Conservation (phyloP, 2,113 vertebrate species). For the Suncus etruscus region DNA sequence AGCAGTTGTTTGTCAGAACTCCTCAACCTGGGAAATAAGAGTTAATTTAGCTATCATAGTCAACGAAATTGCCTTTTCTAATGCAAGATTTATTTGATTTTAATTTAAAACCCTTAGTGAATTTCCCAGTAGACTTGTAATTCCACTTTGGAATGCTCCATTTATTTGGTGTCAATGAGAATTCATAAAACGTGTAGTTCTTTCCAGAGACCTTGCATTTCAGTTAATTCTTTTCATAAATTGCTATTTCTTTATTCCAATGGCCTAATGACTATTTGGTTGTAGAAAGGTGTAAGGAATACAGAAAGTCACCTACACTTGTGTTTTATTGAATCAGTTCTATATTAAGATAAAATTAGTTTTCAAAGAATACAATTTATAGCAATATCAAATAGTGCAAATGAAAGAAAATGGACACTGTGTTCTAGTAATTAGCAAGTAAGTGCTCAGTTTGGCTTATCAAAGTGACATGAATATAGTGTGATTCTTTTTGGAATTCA, state of each 20-base stretch:
- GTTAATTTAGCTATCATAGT: constrained; percentile 59
- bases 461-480: too few species aligned
- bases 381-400: neutral
- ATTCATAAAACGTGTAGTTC: neutral
- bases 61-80: constrained; percentile 66
- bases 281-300: too few species aligned
- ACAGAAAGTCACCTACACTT: neutral
- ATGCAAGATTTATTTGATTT: constrained; percentile 71
- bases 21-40: constrained; percentile 62
- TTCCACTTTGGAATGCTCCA: neutral
- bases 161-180: constrained; percentile 8
- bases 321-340: neutral
- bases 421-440: neutral
- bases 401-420: neutral
- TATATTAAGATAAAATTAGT: neutral
- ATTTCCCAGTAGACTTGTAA: constrained; percentile 10
- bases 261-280: neutral
- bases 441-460: neutral
- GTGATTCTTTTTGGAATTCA: neutral
- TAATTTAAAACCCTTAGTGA: constrained; percentile 62
- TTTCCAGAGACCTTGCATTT: neutral
- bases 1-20: constrained; percentile 66
- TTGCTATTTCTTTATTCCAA: neutral
- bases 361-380: neutral
- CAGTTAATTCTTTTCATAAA: neutral